Percentiles rank a stretch among this genome's conserved stretches.
Evolutionary conservation across 1,140 invertebrate species (phyloP).

Genomic region (Drosophila serrata): DNA sequence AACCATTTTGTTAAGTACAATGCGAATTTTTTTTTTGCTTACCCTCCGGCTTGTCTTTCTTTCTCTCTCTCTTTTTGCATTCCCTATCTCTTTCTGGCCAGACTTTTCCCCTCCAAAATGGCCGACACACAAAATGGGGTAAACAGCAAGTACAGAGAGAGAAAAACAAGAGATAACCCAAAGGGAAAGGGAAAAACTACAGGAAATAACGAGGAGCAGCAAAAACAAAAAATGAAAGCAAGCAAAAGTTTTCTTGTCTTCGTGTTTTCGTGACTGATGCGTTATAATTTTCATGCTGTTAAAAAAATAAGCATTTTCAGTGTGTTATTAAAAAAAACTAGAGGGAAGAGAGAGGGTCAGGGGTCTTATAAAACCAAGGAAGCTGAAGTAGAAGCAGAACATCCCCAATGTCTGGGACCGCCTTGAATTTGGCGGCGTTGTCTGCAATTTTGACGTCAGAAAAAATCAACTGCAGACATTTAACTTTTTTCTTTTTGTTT

Average conservation of each 20-base stretch:
- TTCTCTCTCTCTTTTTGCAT: background rate
- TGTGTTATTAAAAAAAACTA: slow-evolving; percentile 70
- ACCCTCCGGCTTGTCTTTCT: slow-evolving; percentile 14
- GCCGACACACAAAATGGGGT: slow-evolving; percentile 55
- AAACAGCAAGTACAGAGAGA: slow-evolving; percentile 30
- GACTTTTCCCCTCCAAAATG: slow-evolving; percentile 58
- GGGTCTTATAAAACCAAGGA: slow-evolving; percentile 15
- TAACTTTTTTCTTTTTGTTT: slow-evolving; percentile 39
- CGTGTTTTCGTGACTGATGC: slow-evolving; percentile 79
- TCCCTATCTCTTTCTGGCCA: slow-evolving; percentile 30
- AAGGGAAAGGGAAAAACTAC: background rate
- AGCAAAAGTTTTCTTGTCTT: slow-evolving; percentile 28
- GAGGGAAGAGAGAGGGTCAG: background rate
- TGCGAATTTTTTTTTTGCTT: slow-evolving; percentile 46
- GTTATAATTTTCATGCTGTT: slow-evolving; percentile 82
- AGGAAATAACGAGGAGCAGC: slow-evolving; percentile 7
- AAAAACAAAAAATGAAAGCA: background rate
- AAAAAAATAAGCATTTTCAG: slow-evolving; percentile 71
- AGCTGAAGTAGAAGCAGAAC: slow-evolving; percentile 30
- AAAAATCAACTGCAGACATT: slow-evolving; percentile 76
- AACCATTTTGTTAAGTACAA: slow-evolving; percentile 68
- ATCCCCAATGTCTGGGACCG: slow-evolving; percentile 46
- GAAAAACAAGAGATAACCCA: slow-evolving; percentile 27
- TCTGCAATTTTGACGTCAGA: slow-evolving; percentile 80
- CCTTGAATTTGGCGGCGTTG: slow-evolving; percentile 62